Percentiles rank a stretch among this genome's conserved stretches.
Conservation (phyloP, 2,113 vertebrate species). For the Hyaena hyaena region DNA sequence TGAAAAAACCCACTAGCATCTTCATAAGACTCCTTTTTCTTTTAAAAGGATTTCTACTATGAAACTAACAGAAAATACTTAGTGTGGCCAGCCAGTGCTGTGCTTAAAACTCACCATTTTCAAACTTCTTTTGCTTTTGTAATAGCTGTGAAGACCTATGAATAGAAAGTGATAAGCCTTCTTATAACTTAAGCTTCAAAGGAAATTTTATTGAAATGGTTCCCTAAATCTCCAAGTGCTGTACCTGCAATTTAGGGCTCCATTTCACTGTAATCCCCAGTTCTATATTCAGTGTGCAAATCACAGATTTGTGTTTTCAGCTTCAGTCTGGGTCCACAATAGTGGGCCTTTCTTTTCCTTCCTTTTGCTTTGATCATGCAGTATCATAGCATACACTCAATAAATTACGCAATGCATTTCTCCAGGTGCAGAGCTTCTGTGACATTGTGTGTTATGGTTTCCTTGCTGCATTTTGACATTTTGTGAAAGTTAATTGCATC, state of each 20-base stretch:
- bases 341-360: background rate
- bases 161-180: background rate
- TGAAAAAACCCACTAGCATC: accelerated
- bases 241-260: background rate
- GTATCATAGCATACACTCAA: background rate
- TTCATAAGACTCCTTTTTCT: background rate
- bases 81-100: background rate
- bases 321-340: background rate
- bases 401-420: slow-evolving; percentile 50
- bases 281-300: background rate
- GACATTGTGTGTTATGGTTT: background rate
- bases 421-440: slow-evolving; percentile 27
- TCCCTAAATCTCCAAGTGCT: background rate
- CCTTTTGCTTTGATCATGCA: slow-evolving; percentile 24
- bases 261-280: background rate
- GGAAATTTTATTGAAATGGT: background rate
- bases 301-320: background rate
- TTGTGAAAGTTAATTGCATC: slow-evolving; percentile 67
- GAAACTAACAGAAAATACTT: background rate
- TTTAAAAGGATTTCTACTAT: slow-evolving; percentile 16
- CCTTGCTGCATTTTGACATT: slow-evolving; percentile 67
- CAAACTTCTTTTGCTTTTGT: background rate
- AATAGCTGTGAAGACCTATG: background rate
- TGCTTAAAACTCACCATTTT: background rate
- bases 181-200: slow-evolving; percentile 15